Conservation (phyloP, 2,888 invertebrate species). For the Amphipoea lucens region DNA sequence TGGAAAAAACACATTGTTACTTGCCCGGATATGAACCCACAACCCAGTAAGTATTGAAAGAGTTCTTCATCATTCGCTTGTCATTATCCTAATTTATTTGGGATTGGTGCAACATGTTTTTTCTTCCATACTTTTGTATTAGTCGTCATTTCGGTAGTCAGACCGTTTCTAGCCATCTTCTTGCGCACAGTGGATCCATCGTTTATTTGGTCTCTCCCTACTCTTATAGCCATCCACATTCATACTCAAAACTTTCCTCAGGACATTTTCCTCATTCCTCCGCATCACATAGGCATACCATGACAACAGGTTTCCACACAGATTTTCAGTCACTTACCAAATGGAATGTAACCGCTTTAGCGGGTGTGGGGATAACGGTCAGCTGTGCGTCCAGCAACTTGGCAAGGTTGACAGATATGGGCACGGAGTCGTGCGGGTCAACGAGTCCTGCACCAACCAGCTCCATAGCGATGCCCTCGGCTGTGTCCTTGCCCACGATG, state of each 20-base stretch:
- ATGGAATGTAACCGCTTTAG: slow-evolving; percentile 79
- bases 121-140: not conserved
- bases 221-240: not conserved
- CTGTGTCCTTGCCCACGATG: slow-evolving; percentile 95
- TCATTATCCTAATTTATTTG: too few species aligned
- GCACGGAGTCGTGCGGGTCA: slow-evolving; percentile 90
- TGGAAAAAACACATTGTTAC: too few species aligned
- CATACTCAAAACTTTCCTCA: not conserved
- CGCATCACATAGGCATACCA: not conserved
- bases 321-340: slow-evolving; percentile 73
- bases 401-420: slow-evolving; percentile 77
- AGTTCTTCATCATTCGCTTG: too few species aligned
- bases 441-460: slow-evolving; percentile 98
- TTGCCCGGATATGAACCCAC: not conserved
- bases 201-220: too few species aligned
- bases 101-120: not conserved
- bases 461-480: slow-evolving; percentile 98
- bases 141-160: not conserved
- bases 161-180: not conserved
- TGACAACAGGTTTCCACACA: not conserved
- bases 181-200: not conserved
- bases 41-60: too few species aligned
- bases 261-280: not conserved
- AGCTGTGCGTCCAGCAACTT: slow-evolving; percentile 74
- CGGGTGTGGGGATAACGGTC: slow-evolving; percentile 11